These are phyloP conservation scores for Pogonus chalceus DNA, from an alignment of 1,140 invertebrate species.

Conservation along the genomic window DNA sequence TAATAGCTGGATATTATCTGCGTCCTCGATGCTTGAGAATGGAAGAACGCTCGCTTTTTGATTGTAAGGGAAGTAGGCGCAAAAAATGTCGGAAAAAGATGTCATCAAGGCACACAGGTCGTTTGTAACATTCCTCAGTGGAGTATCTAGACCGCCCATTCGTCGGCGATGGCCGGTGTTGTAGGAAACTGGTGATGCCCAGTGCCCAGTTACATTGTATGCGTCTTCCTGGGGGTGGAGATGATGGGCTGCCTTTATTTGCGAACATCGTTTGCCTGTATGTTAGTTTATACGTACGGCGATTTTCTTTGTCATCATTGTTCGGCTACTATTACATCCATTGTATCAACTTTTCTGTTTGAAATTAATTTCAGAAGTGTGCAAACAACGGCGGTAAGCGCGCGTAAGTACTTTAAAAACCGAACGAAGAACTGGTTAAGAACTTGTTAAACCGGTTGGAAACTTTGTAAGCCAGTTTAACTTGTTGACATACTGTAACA, in stretches of 20 bases:
- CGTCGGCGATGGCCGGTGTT: not conserved
- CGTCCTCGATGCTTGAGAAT: not conserved
- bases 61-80: not conserved
- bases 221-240: not conserved
- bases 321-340: not conserved
- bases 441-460: constrained; percentile 6
- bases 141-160: not conserved
- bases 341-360: not conserved
- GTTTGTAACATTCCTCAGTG: constrained; percentile 2
- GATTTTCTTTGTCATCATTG: not conserved
- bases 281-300: not conserved
- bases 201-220: not conserved
- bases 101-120: not conserved
- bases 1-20: not conserved
- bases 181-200: not conserved
- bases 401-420: not conserved
- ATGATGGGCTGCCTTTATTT: not conserved
- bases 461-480: constrained; percentile 5
- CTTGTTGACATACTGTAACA: constrained; percentile 1
- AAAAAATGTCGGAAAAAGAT: not conserved
- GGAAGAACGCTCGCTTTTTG: constrained; percentile 1
- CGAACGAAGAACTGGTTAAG: not conserved
- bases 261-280: not conserved
- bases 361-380: not conserved
- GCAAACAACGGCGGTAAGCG: not conserved